These are phyloP conservation scores for Scaptomyza graminum DNA, from an alignment of 1,140 invertebrate genomes.

Conservation along the genomic window DNA sequence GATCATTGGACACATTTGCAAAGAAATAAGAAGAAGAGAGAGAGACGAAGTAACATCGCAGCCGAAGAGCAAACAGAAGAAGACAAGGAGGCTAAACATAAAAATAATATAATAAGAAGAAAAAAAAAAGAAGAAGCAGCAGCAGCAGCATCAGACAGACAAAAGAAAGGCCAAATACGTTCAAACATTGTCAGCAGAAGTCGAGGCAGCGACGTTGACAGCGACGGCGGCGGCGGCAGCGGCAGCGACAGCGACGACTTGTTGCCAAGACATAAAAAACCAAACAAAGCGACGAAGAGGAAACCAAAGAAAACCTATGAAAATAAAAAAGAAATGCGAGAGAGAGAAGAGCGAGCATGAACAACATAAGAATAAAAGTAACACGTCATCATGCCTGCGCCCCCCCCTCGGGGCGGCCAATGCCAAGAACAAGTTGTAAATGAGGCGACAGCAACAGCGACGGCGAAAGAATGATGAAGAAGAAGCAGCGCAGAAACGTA, in stretches of 20 bases:
- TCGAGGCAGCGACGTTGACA: conserved; percentile 29
- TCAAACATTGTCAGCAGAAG: conserved; percentile 61
- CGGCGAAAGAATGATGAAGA: conserved; percentile 32
- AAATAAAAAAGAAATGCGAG: conserved; percentile 48
- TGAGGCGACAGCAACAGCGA: conserved; percentile 41
- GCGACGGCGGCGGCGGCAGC: conserved; percentile 18
- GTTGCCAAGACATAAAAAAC: conserved; percentile 76
- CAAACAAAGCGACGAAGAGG: conserved; percentile 70
- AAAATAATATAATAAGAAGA: conserved; percentile 12
- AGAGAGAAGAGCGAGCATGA: conserved; percentile 19
- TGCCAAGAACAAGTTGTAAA: conserved; percentile 81
- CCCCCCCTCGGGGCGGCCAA: conserved; percentile 41
- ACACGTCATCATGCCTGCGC: conserved; percentile 77
- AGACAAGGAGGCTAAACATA: conserved; percentile 25
- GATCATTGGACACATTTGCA: conserved; percentile 74
- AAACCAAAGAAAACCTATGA: conserved; percentile 54
- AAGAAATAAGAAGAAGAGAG: conserved; percentile 22
- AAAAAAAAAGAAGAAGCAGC: conserved; percentile 28
- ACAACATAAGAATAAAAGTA: conserved; percentile 62
- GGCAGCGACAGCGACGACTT: conserved; percentile 55
- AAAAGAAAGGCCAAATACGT: conserved; percentile 79
- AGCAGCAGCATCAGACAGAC: conserved; percentile 35
- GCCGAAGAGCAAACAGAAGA: conserved; percentile 34
- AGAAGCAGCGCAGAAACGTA: conserved; percentile 31
- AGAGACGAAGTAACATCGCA: conserved; percentile 28